Percentiles rank a stretch among this genome's conserved stretches.
Conservation (phyloP, 2,888 invertebrate genomes). For the Temnothorax unifasciatus region DNA sequence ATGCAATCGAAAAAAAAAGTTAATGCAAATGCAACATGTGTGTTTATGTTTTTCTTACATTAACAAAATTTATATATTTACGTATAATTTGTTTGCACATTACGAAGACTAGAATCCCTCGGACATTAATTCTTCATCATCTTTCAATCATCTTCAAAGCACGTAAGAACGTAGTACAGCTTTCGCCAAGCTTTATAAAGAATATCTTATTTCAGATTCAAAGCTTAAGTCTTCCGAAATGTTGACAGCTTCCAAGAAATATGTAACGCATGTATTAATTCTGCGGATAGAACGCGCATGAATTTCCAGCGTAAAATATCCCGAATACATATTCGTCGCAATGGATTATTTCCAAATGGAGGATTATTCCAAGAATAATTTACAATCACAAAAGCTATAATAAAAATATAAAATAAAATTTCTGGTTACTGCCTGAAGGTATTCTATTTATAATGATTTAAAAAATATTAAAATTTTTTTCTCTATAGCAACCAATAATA, state of each 20-base stretch:
- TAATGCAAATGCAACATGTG: neutral
- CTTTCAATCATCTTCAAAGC: neutral
- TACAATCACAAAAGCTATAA: neutral
- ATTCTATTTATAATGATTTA: neutral
- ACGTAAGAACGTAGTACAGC: neutral
- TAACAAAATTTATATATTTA: slow-evolving; percentile 5
- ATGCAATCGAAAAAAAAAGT: neutral
- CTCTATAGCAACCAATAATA: slow-evolving; percentile 5
- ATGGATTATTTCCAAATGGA: slow-evolving; percentile 28
- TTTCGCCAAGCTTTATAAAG: neutral
- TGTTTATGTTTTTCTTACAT: neutral
- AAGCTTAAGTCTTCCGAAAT: slow-evolving; percentile 14
- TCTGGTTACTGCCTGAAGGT: neutral
- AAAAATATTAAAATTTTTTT: neutral
- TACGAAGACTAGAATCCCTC: neutral
- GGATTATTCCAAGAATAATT: neutral
- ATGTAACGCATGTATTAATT: slow-evolving; percentile 26
- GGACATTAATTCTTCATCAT: neutral
- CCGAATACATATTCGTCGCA: neutral
- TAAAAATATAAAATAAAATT: slow-evolving; percentile 7
- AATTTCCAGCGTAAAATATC: slow-evolving; percentile 20
- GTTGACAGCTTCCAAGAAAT: slow-evolving; percentile 31
- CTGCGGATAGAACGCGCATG: neutral
- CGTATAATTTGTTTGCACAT: neutral
- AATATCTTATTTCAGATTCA: slow-evolving; percentile 14